These are phyloP conservation scores for Medauroidea extradentata DNA, from an alignment of 1,140 invertebrate genomes.

Conservation along the genomic window DNA sequence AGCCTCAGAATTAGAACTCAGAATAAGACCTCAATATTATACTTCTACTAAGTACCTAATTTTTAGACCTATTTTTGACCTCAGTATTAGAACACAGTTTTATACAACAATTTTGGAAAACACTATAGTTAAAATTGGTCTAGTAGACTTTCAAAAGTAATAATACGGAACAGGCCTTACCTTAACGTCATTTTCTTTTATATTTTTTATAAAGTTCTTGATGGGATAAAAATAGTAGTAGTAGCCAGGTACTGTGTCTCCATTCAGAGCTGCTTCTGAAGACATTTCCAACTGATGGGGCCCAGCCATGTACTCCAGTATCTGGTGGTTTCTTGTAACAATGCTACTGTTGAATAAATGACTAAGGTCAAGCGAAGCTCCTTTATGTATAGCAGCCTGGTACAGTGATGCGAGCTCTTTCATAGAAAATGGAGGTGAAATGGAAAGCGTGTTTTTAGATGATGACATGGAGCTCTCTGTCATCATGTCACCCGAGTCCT, in stretches of 20 bases:
- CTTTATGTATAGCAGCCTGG: constrained; percentile 24
- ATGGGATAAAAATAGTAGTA: constrained; percentile 20
- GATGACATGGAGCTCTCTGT: background rate
- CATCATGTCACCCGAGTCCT: background rate
- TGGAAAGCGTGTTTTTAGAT: background rate
- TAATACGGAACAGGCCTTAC: too few species aligned
- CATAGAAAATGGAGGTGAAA: constrained; percentile 21
- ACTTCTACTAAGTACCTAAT: too few species aligned
- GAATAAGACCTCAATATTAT: too few species aligned
- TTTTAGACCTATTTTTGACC: too few species aligned
- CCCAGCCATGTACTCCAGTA: background rate
- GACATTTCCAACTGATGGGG: background rate
- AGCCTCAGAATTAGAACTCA: too few species aligned
- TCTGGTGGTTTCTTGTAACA: background rate
- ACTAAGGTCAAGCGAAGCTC: constrained; percentile 15
- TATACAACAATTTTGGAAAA: too few species aligned
- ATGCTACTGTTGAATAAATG: background rate
- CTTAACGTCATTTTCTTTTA: too few species aligned
- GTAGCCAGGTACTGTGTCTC: background rate
- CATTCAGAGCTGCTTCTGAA: too few species aligned
- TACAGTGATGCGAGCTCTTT: constrained; percentile 26
- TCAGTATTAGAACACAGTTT: too few species aligned
- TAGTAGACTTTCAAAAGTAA: too few species aligned
- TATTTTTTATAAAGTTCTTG: constrained; percentile 6
- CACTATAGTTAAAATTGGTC: too few species aligned